Evolutionary conservation across 2,888 invertebrate species (phyloP).

Genomic region (Thecocarcelia acutangulata): DNA sequence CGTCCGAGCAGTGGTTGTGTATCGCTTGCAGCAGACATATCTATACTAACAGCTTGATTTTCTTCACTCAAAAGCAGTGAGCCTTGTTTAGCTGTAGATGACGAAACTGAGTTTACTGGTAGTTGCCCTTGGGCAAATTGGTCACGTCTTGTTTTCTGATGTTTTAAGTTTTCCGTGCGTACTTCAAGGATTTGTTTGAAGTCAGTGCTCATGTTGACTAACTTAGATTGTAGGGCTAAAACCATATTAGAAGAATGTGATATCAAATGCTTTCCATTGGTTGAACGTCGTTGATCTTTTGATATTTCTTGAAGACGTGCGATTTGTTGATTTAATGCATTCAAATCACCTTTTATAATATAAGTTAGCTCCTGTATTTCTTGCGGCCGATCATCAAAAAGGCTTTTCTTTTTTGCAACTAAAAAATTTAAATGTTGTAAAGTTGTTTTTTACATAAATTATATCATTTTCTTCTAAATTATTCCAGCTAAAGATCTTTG

Average conservation of each 20-base stretch:
- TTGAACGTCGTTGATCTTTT: slow-evolving; percentile 85
- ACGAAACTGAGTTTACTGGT: slow-evolving; percentile 83
- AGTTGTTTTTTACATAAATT: background rate
- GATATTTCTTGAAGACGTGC: slow-evolving; percentile 93
- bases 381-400: slow-evolving; percentile 97
- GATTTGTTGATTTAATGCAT: slow-evolving; percentile 97
- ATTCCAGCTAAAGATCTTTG: too few species aligned
- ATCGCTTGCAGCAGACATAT: slow-evolving; percentile 86
- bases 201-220: slow-evolving; percentile 98
- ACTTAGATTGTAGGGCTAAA: slow-evolving; percentile 93
- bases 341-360: slow-evolving; percentile 97
- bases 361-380: slow-evolving; percentile 99
- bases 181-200: slow-evolving; percentile 99
- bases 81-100: slow-evolving; percentile 83
- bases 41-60: slow-evolving; percentile 91
- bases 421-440: slow-evolving; percentile 50
- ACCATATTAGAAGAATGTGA: slow-evolving; percentile 97
- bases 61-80: slow-evolving; percentile 82
- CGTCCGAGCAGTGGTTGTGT: slow-evolving; percentile 80
- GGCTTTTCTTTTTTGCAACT: slow-evolving; percentile 98
- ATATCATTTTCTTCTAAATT: too few species aligned
- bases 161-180: slow-evolving; percentile 97
- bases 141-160: slow-evolving; percentile 95
- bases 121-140: slow-evolving; percentile 87
- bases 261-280: slow-evolving; percentile 89